Base-by-base conservation (phyloP, 2,888 invertebrate species). In the Nesidiocoris tenuis region DNA sequence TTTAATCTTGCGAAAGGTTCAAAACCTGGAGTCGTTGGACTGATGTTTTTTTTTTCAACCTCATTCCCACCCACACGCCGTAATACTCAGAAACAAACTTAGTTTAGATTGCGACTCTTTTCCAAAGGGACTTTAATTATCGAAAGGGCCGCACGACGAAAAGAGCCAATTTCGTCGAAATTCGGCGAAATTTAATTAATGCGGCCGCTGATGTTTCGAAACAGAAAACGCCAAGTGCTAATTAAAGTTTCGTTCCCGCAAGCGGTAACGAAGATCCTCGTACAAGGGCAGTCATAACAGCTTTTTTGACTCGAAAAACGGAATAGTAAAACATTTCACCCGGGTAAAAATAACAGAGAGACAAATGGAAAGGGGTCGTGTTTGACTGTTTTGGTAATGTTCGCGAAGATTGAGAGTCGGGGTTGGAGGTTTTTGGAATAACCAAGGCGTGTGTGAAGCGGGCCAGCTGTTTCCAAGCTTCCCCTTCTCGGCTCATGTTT, bases 371-470 rank as follows among this genome's bases (percentile, higher is more conserved):
- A 56, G 22, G 12, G 72, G 17, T 22, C 61, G 39, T 61, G 72
- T 25, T 61, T 72, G 72, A 72, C 72, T 72, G 72, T 72, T 72
- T 72, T 72, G 72, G 72, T 72, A 72, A 72, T 72, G 72, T 63
- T 39, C 63, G 72, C 61, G 24, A 63, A 63, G 72, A 63, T 72
- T 23, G 72, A 19, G 63, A 9, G 21, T 16, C 17, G 17, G 21
- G 2, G 23, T 22, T 9, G 63, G 72, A 2, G 17, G 61, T 17
- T 56, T 56, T 59, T 23, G 70, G 70, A 61, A 72, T 72, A 72
- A 72, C 61, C 61, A 72, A 72, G 72, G 72, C 72, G 61, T 72
- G 72, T 72, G 72, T 72, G 72, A 72, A 72, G 72, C 61, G 39
- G 17, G 39, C 72, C 72, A 72, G 72, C 61, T 72, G 72, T 22